phyloP scores from a whole-genome alignment of 2,797 vertebrate genomes.

The Premnoplex brunnescens region DNA sequence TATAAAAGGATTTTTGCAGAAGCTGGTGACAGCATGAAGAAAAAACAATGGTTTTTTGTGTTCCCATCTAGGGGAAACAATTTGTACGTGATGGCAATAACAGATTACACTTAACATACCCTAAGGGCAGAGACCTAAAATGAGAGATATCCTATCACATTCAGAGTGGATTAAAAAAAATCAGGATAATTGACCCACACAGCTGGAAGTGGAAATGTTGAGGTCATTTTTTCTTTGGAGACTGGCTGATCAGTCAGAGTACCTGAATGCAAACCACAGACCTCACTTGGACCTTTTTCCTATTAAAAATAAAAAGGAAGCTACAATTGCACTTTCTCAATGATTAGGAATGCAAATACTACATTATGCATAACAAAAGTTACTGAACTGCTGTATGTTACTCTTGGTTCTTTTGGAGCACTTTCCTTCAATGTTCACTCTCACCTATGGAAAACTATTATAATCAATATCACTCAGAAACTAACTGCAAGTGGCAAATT shows the following conservation, averaged over 20 bases:
- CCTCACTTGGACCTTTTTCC: neutral
- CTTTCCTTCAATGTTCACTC: neutral
- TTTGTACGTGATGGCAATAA: conserved; percentile 17
- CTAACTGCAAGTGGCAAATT: neutral
- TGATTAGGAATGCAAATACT: conserved; percentile 42
- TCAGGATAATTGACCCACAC: conserved; percentile 47
- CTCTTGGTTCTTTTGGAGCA: conserved; percentile 7
- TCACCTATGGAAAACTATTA: conserved; percentile 13
- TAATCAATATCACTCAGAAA: conserved; percentile 36
- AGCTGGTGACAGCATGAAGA: conserved; percentile 28
- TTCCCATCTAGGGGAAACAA: conserved; percentile 9
- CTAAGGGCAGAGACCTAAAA: conserved; percentile 20
- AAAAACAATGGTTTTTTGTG: conserved; percentile 44
- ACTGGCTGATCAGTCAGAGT: conserved; percentile 45
- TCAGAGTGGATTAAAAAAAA: neutral
- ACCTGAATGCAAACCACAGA: conserved; percentile 65
- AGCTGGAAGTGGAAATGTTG: conserved; percentile 61
- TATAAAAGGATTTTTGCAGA: conserved; percentile 20
- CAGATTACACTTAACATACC: conserved; percentile 41
- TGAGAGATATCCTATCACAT: conserved; percentile 46
- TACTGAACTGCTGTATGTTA: conserved; percentile 33
- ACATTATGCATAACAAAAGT: neutral
- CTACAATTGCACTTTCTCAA: conserved; percentile 23
- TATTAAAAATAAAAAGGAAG: neutral
- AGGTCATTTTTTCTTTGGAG: conserved; percentile 64